phyloP scores from a whole-genome alignment of 1,140 invertebrate species.

The Gyrodactylus bullatarudis region DNA sequence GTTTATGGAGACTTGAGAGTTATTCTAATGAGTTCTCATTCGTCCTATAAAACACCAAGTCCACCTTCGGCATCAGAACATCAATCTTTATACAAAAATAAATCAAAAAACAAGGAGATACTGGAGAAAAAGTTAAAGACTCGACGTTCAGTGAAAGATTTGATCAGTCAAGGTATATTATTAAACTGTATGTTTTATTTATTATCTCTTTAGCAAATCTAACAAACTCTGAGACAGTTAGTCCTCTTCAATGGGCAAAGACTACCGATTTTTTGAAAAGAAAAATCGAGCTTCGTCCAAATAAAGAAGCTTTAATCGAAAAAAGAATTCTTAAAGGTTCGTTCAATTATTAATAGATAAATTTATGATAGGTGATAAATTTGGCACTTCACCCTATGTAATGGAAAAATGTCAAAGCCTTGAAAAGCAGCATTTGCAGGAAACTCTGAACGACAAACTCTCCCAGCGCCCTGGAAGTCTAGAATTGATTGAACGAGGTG shows the following conservation, averaged over 20 bases:
- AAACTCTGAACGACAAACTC: not conserved
- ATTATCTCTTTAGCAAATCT: not conserved
- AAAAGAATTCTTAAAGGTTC: not conserved
- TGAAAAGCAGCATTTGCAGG: not conserved
- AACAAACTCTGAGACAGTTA: not conserved
- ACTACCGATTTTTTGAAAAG: not conserved
- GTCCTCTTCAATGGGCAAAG: not conserved
- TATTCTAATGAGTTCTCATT: not conserved
- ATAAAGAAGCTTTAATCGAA: not conserved
- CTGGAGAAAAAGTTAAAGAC: not conserved
- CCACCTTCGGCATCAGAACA: not conserved
- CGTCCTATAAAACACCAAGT: not conserved
- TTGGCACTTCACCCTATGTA: not conserved
- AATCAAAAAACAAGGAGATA: not conserved
- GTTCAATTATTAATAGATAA: not conserved
- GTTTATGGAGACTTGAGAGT: not conserved
- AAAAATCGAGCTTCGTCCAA: not conserved
- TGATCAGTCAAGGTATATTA: not conserved
- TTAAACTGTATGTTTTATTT: not conserved
- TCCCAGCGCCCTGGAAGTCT: not conserved
- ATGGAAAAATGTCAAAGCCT: not conserved
- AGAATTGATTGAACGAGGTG: constrained; percentile 1
- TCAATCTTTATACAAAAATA: not conserved
- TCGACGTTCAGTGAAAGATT: not conserved
- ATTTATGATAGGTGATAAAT: not conserved